Evolutionary conservation across 2,888 invertebrate species (phyloP).

Genomic region (Papilio demoleus): DNA sequence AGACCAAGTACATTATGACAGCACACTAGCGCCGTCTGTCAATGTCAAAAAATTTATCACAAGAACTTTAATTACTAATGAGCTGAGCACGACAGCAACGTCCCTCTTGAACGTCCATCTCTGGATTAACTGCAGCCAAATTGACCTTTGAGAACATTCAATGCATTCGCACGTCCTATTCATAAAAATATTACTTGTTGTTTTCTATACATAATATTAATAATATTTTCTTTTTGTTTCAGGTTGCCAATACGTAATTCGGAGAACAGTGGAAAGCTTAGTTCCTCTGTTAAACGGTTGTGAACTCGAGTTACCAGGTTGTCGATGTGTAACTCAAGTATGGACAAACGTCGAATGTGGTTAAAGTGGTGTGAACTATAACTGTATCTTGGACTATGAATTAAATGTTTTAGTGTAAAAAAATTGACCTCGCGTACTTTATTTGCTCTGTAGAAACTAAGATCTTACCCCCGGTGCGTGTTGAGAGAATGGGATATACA

Average conservation of each 20-base stretch:
- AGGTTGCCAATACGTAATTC: slow-evolving; percentile 44
- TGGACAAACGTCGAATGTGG: slow-evolving; percentile 5
- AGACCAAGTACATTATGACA: no score
- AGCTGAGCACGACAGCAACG: no score
- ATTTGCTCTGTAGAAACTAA: slow-evolving; percentile 36
- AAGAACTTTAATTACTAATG: no score
- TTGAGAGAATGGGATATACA: slow-evolving; percentile 1
- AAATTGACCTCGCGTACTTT: slow-evolving; percentile 60
- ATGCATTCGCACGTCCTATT: no score
- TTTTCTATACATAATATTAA: no score
- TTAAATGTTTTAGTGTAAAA: slow-evolving; percentile 48
- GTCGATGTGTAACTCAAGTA: slow-evolving; percentile 1
- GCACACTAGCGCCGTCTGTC: no score
- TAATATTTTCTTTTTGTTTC: slow-evolving; percentile 46
- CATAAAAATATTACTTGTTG: no score
- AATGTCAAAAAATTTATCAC: no score
- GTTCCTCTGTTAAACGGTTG: slow-evolving; percentile 39
- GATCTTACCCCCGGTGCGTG: slow-evolving; percentile 6
- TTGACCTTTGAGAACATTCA: no score
- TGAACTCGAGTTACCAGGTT: slow-evolving; percentile 23
- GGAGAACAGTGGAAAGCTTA: slow-evolving; percentile 38
- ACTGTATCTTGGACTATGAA: slow-evolving; percentile 60
- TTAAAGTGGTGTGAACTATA: not conserved
- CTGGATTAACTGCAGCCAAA: no score
- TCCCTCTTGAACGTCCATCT: no score